Evolutionary conservation across 2,888 invertebrate species (phyloP).

Genomic region (Lycophotia porphyrea): DNA sequence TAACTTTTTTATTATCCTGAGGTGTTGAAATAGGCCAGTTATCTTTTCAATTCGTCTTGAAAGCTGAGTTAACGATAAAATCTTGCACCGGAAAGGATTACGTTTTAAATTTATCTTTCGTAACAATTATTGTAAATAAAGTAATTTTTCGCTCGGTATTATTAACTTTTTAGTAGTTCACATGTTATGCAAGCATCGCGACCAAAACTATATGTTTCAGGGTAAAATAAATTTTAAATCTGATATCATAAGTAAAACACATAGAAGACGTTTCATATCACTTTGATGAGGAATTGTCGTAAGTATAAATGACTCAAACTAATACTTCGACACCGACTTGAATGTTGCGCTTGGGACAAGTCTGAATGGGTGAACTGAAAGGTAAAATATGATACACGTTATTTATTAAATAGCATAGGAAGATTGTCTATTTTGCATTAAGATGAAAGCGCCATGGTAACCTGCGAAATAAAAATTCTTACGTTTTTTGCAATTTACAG

Average conservation of each 20-base stretch:
- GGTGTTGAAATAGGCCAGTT: neutral
- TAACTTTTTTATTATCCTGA: slow-evolving; percentile 12
- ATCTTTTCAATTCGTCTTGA: slow-evolving; percentile 8
- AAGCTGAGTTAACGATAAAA: slow-evolving; percentile 5
- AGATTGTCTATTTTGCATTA: slow-evolving; percentile 36
- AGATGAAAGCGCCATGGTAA: too few species aligned
- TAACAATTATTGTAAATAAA: slow-evolving; percentile 13
- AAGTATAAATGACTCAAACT: slow-evolving; percentile 31
- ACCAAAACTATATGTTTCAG: slow-evolving; percentile 53
- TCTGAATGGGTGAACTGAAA: slow-evolving; percentile 29
- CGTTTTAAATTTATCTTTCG: slow-evolving; percentile 6
- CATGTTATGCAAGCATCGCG: slow-evolving; percentile 32
- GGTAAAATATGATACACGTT: slow-evolving; percentile 44
- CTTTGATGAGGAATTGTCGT: slow-evolving; percentile 17
- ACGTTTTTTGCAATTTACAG: too few species aligned
- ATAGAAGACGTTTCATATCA: slow-evolving; percentile 39
- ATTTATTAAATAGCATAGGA: slow-evolving; percentile 57
- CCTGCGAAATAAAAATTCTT: too few species aligned
- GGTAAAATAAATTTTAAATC: slow-evolving; percentile 39
- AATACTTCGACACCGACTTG: slow-evolving; percentile 33
- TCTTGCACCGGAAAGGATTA: slow-evolving; percentile 1
- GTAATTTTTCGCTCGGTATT: slow-evolving; percentile 25
- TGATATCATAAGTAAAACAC: slow-evolving; percentile 32
- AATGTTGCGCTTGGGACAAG: slow-evolving; percentile 12
- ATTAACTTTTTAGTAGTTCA: slow-evolving; percentile 37